Evolutionary conservation across 2,113 vertebrate genomes (phyloP), one percentile per base, ranked within the genome.

Genomic region (Neoarius graeffei): DNA sequence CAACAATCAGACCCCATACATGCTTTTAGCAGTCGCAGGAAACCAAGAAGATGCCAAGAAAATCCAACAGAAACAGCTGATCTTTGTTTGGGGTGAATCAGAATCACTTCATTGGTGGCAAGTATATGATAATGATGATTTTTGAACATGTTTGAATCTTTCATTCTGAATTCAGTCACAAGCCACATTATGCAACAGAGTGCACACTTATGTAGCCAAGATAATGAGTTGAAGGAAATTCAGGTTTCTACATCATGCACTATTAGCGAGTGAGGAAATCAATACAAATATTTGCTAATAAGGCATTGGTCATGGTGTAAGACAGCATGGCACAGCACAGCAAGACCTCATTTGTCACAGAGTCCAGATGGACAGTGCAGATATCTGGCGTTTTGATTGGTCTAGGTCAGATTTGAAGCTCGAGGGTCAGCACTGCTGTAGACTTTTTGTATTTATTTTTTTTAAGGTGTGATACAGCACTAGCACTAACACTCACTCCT

Each of bases 281-380:
- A 95, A 96, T 96, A 96, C 94, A 96, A 96, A 96, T 96, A 95
- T 94, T 94, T 95, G 90, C 93, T 95, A 95, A 94, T 95, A 95
- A 96, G 95, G 93, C 94, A 96, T 96, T 96, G 95, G 95, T 96
- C 95, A 96, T 94, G 96, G 94, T 94, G 94, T 94, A 95, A 96
- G 92, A 92, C 14, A 94, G 94, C 94, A 91, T 42, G 42, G 42
- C 42, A 42, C 42, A 42, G 42, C 42, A 42, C 93, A 94, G 95
- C 94, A 95, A 91, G 54, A 95, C 96, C 81, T 64, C 35, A 73
- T 73, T 73, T 42, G 71, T 77, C 81, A 77, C 52, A 52, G 27
- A 35, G 81, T 42, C 4, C 56, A 81, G 7, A 25, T 74, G 56
- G 4, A 15, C 20, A 42, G 25, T 0, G n/a, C 7, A 30, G 71